Evolutionary conservation across 2,113 vertebrate genomes (phyloP).

Genomic region (Lophotis ruficrista): DNA sequence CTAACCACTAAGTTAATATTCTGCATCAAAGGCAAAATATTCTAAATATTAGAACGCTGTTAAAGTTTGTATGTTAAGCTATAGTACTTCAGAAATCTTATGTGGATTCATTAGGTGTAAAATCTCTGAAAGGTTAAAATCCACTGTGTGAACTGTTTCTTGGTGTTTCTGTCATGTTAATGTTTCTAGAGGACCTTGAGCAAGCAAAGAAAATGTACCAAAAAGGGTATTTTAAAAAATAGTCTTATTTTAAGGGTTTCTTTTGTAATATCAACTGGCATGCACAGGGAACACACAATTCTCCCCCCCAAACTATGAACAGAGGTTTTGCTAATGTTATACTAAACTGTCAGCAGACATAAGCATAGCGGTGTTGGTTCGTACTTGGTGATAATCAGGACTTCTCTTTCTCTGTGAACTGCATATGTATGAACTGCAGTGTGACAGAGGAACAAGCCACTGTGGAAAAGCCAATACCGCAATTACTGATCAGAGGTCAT

Average conservation of each 20-base stretch:
- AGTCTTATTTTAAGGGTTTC: not conserved
- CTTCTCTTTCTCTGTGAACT: not conserved
- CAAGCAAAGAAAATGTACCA: not conserved
- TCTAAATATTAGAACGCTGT: conserved; percentile 7
- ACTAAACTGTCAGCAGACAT: not conserved
- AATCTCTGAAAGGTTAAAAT: conserved; percentile 27
- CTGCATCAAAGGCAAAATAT: conserved; percentile 45
- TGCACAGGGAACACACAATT: not conserved
- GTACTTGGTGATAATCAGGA: not conserved
- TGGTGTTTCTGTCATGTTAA: not conserved
- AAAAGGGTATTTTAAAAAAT: not conserved
- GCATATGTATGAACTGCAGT: not conserved
- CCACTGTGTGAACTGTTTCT: not conserved
- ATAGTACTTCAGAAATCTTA: not conserved
- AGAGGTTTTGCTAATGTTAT: not conserved
- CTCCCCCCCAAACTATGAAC: not conserved
- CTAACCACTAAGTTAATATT: conserved; percentile 66
- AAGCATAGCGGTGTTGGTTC: not conserved
- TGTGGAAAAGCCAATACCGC: not conserved
- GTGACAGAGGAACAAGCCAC: not conserved
- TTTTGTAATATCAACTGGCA: not conserved
- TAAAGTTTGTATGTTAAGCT: conserved; percentile 16
- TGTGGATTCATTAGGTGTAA: not conserved
- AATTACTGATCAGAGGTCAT: not conserved
- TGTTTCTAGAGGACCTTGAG: conserved; percentile 21